Base-by-base conservation (phyloP, 2,797 vertebrate genomes). In the Garrulus glandarius region DNA sequence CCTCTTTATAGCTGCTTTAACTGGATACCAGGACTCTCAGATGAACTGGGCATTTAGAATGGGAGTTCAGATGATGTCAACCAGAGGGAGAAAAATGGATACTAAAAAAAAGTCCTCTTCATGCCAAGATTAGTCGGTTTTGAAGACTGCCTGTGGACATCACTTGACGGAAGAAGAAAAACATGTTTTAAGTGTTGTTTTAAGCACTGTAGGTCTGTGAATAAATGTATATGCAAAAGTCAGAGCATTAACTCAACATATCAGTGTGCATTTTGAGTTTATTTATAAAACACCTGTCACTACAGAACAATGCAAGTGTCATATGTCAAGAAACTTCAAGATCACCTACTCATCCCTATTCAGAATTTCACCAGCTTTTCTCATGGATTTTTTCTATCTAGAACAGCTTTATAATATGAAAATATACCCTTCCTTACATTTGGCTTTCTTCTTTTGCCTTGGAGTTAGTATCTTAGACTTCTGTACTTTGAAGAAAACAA, bases 81-180 rank as follows among this genome's bases (percentile, higher is more conserved):
- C 84, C 14, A 13, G 60, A 89, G 77, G 57, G 56, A 53, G 36
- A 87, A 87, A 88, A 87, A 22, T 8, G 65, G 14, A 52, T 84
- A 23, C 63, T 75, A 4, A 27, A 59, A 44, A 60, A 46, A 81
- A 76, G 20, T 29, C 46, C 3, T 82, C 67, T 82, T 76, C 55
- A 6, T 47, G 24, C 34, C 74, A 80, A 49, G 57, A 78, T 90
- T 30, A 95, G 63, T 87, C 55, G 76, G 36, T 89, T 93, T 86
- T 82, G 89, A 97, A 96, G 92, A 85, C 65, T 84, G 37, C 72
- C 34, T 52, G 26, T 43, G 71, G 88, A 92, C 68, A 44, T 70
- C 61, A 39, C 71, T 90, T 95, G 85, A 63, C 49, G 50, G 59
- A 93, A 90, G 92, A 95, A 92, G 69, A 74, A 75, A 84, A 89